These are phyloP conservation scores for Conus ventricosus DNA, from an alignment of 1,140 invertebrate species.

Conservation along the genomic window DNA sequence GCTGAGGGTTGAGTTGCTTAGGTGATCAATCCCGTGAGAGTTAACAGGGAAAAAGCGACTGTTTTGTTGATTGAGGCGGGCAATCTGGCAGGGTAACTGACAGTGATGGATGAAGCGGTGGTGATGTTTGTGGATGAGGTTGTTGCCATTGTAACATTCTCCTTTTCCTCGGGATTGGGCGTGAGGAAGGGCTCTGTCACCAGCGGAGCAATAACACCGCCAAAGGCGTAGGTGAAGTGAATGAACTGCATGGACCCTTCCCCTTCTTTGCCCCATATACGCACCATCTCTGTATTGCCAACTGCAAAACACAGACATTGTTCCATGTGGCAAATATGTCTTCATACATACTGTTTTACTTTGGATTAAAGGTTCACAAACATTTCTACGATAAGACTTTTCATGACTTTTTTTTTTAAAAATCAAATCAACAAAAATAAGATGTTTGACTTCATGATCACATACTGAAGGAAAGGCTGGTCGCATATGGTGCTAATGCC, in stretches of 20 bases:
- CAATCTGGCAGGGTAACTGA: background rate
- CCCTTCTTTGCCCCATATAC: conserved; percentile 75
- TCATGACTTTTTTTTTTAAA: no score
- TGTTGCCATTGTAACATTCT: background rate
- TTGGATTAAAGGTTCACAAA: no score
- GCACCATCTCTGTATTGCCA: conserved; percentile 74
- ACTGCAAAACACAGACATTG: conserved; percentile 57
- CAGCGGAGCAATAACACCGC: conserved; percentile 55
- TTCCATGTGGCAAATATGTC: background rate
- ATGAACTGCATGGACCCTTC: conserved; percentile 49
- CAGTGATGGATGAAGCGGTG: background rate
- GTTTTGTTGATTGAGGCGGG: no score
- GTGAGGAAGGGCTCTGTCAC: conserved; percentile 55
- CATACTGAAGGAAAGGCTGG: no score
- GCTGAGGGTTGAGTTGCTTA: no score
- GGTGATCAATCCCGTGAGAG: no score
- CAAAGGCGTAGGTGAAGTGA: conserved; percentile 57
- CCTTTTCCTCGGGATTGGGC: conserved; percentile 28
- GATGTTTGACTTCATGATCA: no score
- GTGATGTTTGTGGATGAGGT: background rate
- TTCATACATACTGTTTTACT: no score
- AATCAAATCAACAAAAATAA: no score
- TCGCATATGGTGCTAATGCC: no score
- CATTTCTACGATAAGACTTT: no score
- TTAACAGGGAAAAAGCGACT: no score